These are phyloP conservation scores for Pachymerium ferrugineum DNA, from an alignment of 2,888 invertebrate species.

Conservation along the genomic window DNA sequence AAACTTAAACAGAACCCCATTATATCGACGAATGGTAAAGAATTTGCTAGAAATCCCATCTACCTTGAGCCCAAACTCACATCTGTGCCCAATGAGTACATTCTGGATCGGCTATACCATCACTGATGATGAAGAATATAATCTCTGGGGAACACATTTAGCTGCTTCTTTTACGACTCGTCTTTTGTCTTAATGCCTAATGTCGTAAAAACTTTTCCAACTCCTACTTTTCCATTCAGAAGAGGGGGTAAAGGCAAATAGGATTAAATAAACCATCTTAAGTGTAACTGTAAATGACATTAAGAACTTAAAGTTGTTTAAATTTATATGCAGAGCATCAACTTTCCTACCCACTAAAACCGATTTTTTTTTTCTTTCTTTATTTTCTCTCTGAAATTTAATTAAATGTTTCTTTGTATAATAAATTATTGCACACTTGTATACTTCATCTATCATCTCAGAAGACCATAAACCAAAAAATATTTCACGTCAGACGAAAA, in stretches of 20 bases:
- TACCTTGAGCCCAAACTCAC: not conserved
- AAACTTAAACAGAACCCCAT: slow-evolving; percentile 19
- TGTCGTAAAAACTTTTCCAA: not conserved
- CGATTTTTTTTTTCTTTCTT: not conserved
- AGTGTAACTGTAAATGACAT: not conserved
- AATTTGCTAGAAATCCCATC: not conserved
- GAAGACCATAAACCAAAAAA: too few relatives aligned
- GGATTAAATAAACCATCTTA: not conserved
- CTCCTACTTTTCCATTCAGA: not conserved
- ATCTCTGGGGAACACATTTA: slow-evolving; percentile 1
- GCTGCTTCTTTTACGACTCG: not conserved
- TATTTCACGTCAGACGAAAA: too few relatives aligned
- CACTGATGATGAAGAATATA: slow-evolving; percentile 11
- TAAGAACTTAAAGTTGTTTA: not conserved
- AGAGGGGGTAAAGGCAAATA: not conserved
- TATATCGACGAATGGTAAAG: slow-evolving; percentile 16
- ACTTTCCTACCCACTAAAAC: not conserved
- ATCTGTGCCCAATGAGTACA: slow-evolving; percentile 10
- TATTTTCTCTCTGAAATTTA: too few relatives aligned
- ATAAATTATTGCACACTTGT: too few relatives aligned
- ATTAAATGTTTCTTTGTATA: too few relatives aligned
- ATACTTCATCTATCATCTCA: too few relatives aligned
- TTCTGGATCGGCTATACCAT: not conserved
- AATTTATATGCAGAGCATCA: not conserved
- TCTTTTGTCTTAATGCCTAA: slow-evolving; percentile 9